Evolutionary conservation across 2,797 vertebrate genomes (phyloP).

Genomic region (Heterohyrax brucei): DNA sequence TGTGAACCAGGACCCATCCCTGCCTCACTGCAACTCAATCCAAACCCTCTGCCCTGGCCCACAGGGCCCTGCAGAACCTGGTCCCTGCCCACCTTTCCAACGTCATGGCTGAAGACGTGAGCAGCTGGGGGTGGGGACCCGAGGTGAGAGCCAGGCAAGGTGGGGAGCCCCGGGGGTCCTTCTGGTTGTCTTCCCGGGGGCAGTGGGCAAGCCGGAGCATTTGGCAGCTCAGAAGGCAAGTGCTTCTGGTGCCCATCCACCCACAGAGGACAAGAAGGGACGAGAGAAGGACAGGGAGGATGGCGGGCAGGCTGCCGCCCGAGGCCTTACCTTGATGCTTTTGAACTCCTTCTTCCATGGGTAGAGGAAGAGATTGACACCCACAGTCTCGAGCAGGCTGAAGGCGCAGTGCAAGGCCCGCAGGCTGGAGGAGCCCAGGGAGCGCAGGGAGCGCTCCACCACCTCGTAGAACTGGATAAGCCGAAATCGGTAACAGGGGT

Average conservation of each 20-base stretch:
- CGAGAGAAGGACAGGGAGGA: not conserved
- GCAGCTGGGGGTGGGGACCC: not conserved
- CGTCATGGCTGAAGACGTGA: not conserved
- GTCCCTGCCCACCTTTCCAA: not conserved
- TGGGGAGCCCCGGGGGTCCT: not conserved
- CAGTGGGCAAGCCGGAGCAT: accelerated
- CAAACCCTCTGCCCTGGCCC: not conserved
- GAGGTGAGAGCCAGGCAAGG: not conserved
- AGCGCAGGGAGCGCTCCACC: conserved; percentile 95
- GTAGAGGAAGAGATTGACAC: conserved; percentile 97
- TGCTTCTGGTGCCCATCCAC: not conserved
- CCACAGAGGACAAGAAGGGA: not conserved
- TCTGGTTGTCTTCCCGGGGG: not conserved
- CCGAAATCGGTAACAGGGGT: conserved; percentile 96
- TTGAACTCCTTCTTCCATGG: conserved; percentile 99
- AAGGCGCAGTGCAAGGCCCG: conserved; percentile 95
- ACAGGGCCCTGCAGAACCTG: not conserved
- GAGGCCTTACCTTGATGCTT: conserved; percentile 95
- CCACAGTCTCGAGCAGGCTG: conserved; percentile 95
- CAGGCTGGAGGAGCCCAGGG: conserved; percentile 94
- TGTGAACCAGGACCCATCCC: not conserved
- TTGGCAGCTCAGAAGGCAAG: not conserved
- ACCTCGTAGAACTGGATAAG: conserved; percentile 97
- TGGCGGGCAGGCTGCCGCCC: not conserved
- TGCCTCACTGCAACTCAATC: not conserved